Evolutionary conservation across 1,140 invertebrate genomes (phyloP).

Genomic region (Sinella curviseta): DNA sequence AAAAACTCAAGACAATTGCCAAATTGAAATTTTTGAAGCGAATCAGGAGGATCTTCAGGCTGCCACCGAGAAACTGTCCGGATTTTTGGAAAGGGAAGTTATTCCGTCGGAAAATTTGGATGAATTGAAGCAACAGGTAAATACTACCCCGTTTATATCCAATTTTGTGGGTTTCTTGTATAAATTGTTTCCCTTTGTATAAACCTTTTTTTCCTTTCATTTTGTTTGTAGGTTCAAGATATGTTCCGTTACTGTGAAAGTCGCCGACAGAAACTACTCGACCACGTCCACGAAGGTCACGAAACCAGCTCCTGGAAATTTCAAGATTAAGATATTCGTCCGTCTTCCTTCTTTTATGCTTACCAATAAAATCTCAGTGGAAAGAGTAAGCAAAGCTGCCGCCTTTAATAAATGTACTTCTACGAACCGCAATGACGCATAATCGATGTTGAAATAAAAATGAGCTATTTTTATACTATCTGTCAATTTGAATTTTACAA

Average conservation of each 20-base stretch:
- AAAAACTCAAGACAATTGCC: conserved; percentile 58
- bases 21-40: conserved; percentile 71
- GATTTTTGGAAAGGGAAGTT: neutral
- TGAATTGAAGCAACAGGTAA: neutral
- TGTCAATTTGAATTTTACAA: no score
- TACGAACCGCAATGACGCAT: neutral
- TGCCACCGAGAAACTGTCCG: conserved; percentile 56
- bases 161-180: no score
- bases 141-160: neutral
- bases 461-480: no score
- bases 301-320: neutral
- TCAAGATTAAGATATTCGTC: neutral
- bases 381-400: no score
- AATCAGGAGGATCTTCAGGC: conserved; percentile 71
- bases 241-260: neutral
- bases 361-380: no score
- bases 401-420: no score
- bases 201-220: neutral
- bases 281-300: neutral
- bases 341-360: neutral
- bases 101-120: neutral
- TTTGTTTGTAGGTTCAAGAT: neutral
- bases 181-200: neutral
- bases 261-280: neutral
- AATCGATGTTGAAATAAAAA: neutral